Conservation (phyloP, 1,140 invertebrate species). For the Zaprionus kolodkinae region DNA sequence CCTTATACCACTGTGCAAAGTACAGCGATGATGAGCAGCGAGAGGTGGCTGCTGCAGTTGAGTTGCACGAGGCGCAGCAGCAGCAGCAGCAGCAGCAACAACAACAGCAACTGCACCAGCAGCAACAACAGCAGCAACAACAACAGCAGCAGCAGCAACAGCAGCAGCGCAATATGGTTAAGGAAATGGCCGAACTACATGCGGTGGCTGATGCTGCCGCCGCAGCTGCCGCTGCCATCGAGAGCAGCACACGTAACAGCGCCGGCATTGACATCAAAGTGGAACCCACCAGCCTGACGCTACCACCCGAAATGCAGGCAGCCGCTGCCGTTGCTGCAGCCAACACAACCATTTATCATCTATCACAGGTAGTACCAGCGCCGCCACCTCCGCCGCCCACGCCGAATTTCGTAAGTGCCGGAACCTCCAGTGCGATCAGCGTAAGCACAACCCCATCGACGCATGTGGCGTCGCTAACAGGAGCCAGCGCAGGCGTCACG, state of each 20-base stretch:
- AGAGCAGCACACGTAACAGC: constrained; percentile 48
- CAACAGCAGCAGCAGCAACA: constrained; percentile 37
- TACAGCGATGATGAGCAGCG: constrained; percentile 69
- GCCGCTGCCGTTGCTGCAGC: constrained; percentile 47
- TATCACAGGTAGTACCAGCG: constrained; percentile 65
- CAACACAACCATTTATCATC: constrained; percentile 66
- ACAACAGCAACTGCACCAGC: constrained; percentile 41
- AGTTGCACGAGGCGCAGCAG: constrained; percentile 57
- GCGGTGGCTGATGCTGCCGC: constrained; percentile 59
- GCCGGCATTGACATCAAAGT: constrained; percentile 69
- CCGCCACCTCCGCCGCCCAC: constrained; percentile 55
- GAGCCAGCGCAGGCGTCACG: not conserved
- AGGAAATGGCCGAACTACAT: constrained; percentile 65
- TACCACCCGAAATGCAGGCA: constrained; percentile 65
- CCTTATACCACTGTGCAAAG: constrained; percentile 66
- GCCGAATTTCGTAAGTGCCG: constrained; percentile 53
- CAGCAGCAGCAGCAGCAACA: constrained; percentile 49
- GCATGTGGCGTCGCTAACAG: constrained; percentile 18
- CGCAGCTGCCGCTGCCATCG: constrained; percentile 37
- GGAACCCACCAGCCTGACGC: constrained; percentile 54
- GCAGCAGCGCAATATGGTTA: constrained; percentile 59
- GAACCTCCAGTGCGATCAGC: constrained; percentile 40
- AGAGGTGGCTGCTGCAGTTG: constrained; percentile 45
- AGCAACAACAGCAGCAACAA: constrained; percentile 37
- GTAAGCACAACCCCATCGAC: constrained; percentile 59